These are phyloP conservation scores for Temnothorax ravouxi DNA, from an alignment of 2,888 invertebrate genomes.

Conservation along the genomic window DNA sequence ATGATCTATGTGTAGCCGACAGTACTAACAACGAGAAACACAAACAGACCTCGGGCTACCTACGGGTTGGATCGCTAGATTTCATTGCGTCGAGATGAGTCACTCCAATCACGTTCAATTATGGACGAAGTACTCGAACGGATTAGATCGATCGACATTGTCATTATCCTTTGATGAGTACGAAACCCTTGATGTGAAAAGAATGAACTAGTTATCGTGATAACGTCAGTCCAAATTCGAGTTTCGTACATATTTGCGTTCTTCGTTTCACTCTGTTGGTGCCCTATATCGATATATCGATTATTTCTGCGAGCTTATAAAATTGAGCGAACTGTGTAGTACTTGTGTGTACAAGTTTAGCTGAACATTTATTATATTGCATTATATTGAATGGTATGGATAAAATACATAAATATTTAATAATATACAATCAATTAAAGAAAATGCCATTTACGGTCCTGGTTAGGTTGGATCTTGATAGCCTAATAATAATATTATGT, in stretches of 20 bases:
- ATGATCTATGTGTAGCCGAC: constrained; percentile 70
- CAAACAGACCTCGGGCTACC: constrained; percentile 65
- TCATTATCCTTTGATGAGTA: constrained; percentile 67
- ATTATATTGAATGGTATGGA: not conserved
- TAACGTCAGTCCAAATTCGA: constrained; percentile 28
- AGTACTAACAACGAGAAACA: constrained; percentile 66
- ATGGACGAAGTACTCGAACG: constrained; percentile 63
- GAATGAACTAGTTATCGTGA: constrained; percentile 24
- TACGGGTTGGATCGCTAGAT: constrained; percentile 71
- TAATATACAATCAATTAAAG: no score
- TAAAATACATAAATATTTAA: not conserved
- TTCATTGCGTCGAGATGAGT: constrained; percentile 73
- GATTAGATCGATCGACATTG: constrained; percentile 68
- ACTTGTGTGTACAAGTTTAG: not conserved
- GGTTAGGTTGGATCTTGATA: no score
- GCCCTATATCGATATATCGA: not conserved
- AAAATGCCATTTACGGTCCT: no score
- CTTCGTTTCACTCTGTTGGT: not conserved
- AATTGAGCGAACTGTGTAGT: not conserved
- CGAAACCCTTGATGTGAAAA: constrained; percentile 23
- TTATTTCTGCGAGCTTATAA: not conserved
- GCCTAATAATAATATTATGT: no score
- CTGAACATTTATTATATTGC: constrained; percentile 7
- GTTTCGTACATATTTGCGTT: constrained; percentile 20
- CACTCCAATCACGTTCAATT: constrained; percentile 69